Conservation (phyloP, 2,888 invertebrate genomes). For the Coelogynopora nodosa region DNA sequence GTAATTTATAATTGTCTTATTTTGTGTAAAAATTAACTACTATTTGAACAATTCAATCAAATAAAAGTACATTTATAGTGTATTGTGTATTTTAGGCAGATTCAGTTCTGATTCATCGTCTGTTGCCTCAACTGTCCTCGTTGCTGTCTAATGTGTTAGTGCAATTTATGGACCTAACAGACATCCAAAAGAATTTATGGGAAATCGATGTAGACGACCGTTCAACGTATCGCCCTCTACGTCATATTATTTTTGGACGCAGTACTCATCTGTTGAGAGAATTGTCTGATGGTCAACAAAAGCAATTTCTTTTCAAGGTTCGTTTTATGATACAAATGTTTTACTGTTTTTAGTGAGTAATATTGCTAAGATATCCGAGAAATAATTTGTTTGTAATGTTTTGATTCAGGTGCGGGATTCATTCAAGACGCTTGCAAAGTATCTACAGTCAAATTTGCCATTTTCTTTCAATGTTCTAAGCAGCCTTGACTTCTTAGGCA, state of each 20-base stretch:
- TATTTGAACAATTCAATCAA: neutral
- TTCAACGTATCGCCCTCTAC: neutral
- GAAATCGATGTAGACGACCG: neutral
- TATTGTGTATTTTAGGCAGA: neutral
- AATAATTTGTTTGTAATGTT: neutral
- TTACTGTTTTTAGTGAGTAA: neutral
- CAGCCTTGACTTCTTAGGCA: neutral
- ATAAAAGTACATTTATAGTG: neutral
- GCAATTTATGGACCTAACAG: constrained; percentile 16
- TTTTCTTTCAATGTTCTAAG: neutral
- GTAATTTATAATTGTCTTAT: neutral
- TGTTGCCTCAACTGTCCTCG: neutral
- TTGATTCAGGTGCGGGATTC: constrained; percentile 18
- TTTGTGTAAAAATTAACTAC: neutral
- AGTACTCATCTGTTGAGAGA: neutral
- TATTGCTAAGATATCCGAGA: neutral
- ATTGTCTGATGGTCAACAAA: neutral
- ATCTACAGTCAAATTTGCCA: constrained; percentile 9
- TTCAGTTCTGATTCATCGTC: constrained; percentile 32
- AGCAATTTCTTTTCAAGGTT: constrained; percentile 21
- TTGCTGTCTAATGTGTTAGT: neutral
- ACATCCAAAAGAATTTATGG: neutral
- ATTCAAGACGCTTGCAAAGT: neutral
- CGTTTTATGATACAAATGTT: neutral
- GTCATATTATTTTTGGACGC: neutral